Conservation (phyloP, 2,797 vertebrate species). For the Linurgus olivaceus region DNA sequence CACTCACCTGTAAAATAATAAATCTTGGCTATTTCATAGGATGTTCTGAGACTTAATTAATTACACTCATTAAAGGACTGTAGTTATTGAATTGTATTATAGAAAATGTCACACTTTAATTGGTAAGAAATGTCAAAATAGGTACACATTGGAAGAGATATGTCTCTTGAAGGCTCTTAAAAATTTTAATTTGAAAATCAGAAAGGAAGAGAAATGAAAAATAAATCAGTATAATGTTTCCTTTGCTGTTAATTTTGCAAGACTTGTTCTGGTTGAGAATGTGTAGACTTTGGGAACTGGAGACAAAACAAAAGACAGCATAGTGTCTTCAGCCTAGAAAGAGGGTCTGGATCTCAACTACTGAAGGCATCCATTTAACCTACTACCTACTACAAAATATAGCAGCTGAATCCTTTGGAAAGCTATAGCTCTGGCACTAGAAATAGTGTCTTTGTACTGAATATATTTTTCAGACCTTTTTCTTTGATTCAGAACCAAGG, state of each 20-base stretch:
- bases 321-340: not conserved
- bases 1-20: not conserved
- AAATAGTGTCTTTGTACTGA: not conserved
- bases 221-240: not conserved
- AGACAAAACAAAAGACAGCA: not conserved
- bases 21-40: not conserved
- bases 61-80: not conserved
- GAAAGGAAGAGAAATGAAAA: not conserved
- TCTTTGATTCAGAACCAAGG: not conserved
- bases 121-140: not conserved
- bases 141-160: not conserved
- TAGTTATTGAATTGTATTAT: not conserved
- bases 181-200: not conserved
- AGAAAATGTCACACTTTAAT: not conserved
- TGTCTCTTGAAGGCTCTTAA: not conserved
- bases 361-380: not conserved
- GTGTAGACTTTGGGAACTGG: not conserved
- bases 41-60: conserved; percentile 11
- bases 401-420: not conserved
- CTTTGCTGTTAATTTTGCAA: not conserved
- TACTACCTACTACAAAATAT: accelerated
- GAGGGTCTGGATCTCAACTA: not conserved
- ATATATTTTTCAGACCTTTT: not conserved
- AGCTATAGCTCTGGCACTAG: not conserved
- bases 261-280: not conserved